These are phyloP conservation scores for Apantesis nais DNA, from an alignment of 2,888 invertebrate genomes.

Conservation along the genomic window DNA sequence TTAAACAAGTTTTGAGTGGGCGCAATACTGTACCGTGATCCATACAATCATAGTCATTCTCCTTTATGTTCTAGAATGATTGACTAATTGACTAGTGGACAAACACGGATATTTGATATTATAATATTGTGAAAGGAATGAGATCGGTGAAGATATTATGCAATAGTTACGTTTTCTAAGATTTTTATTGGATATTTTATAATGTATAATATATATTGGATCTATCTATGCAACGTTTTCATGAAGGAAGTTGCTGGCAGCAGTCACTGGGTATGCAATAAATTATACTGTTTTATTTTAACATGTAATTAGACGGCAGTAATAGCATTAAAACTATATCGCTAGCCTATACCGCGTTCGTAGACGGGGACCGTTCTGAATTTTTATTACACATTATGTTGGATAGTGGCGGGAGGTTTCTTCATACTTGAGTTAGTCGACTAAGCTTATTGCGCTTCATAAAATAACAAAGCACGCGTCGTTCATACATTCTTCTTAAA, in stretches of 20 bases:
- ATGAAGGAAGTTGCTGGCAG: conserved; percentile 5
- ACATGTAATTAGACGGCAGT: conserved; percentile 57
- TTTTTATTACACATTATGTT: conserved; percentile 74
- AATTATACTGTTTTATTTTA: conserved; percentile 44
- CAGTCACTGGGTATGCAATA: conserved; percentile 16
- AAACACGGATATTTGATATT: no score
- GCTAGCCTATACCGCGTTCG: conserved; percentile 57
- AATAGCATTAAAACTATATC: conserved; percentile 58
- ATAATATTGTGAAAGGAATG: conserved; percentile 15
- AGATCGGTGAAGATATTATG: conserved; percentile 6
- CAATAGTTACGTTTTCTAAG: background rate
- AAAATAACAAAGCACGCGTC: conserved; percentile 58
- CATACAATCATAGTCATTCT: no score
- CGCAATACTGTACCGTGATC: no score
- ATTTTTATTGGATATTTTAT: background rate
- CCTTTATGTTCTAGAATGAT: no score
- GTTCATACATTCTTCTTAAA: conserved; percentile 63
- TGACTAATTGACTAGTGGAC: no score
- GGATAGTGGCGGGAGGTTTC: conserved; percentile 56
- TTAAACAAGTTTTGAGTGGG: no score
- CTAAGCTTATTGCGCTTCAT: conserved; percentile 63
- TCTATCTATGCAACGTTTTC: conserved; percentile 13
- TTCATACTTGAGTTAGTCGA: conserved; percentile 57
- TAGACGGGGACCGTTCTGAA: conserved; percentile 68
- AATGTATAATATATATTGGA: background rate